Base-by-base conservation (phyloP, 2,113 vertebrate genomes). In the Prionailurus bengalensis region DNA sequence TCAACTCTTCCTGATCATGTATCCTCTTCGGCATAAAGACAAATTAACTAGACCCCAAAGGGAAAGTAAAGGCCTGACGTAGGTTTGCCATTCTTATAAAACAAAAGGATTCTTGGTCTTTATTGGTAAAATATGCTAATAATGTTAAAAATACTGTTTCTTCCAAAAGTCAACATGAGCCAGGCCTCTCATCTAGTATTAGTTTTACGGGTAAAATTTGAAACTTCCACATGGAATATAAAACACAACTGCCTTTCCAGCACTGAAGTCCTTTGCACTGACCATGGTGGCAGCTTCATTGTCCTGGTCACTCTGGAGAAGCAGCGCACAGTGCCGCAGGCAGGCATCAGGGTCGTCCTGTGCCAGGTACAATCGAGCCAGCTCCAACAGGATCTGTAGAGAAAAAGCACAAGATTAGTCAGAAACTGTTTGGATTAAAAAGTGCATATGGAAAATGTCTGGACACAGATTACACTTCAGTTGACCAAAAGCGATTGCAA, bases 241-340 rank as follows among this genome's bases (percentile, higher is more conserved):
- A 76, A 86, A 82, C 21, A 66, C 36, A 74, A 13, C 1, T 4
- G 36, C 23, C 33, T 63, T 17, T 0, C 7, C 1, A 29, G 87
- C 21, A 63, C 27, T 27, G 19, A n/a, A 7, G 27, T n/a, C 5
- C 78, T 66, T 25, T 1, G 11, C 10, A 98, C 99, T 98, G 85
- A 99, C 99, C 99, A 99, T 98, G 0, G 99, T 99, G 66, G 99
- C 99, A 5, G 99, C 99, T 98, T 99, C 99, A 27, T 99, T 99
- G 96, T 99, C 99, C 95, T 99, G 99, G 97, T 99, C 99, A 0
- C 94, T 99, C 98, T 99, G 99, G 97, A 99, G 98, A 33, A 99
- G 99, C 23, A 99, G 39, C 4, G 99, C 97, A 96, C 99, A 99
- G 66, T 99, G 99, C 91, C 99, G 99, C 76, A 99, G 99, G 98